phyloP scores from a whole-genome alignment of 2,797 vertebrate species.

The Balearica regulorum region DNA sequence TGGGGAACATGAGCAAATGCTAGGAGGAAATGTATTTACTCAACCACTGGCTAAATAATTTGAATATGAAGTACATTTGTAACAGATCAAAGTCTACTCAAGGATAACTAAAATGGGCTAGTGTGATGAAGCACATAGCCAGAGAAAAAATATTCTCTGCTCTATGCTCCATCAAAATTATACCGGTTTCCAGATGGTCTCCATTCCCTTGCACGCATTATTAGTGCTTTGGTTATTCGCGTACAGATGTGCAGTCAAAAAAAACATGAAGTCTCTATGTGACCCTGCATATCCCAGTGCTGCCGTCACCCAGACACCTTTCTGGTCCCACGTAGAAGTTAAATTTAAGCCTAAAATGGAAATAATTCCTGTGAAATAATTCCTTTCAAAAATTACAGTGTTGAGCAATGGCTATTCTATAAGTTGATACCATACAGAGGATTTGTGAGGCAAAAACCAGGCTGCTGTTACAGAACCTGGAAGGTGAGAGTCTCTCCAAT shows the following conservation, averaged over 20 bases:
- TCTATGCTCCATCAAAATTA: background rate
- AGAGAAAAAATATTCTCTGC: background rate
- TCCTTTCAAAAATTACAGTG: background rate
- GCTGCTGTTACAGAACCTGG: background rate
- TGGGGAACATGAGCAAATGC: background rate
- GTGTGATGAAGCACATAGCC: background rate
- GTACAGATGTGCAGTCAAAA: background rate
- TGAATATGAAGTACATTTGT: background rate
- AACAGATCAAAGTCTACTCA: background rate
- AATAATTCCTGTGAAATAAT: background rate
- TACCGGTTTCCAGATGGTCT: background rate
- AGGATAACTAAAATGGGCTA: background rate
- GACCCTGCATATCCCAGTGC: background rate
- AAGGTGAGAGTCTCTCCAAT: background rate
- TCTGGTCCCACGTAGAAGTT: background rate
- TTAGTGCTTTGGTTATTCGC: background rate
- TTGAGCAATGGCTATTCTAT: background rate
- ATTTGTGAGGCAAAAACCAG: background rate
- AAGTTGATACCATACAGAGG: background rate
- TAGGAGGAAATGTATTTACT: background rate
- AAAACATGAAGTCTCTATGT: background rate
- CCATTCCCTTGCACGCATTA: background rate
- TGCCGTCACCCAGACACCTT: background rate
- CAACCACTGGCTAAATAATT: background rate
- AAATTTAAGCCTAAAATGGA: background rate